phyloP scores from a whole-genome alignment of 2,888 invertebrate species.

The Pachycephus smyrnensis region DNA sequence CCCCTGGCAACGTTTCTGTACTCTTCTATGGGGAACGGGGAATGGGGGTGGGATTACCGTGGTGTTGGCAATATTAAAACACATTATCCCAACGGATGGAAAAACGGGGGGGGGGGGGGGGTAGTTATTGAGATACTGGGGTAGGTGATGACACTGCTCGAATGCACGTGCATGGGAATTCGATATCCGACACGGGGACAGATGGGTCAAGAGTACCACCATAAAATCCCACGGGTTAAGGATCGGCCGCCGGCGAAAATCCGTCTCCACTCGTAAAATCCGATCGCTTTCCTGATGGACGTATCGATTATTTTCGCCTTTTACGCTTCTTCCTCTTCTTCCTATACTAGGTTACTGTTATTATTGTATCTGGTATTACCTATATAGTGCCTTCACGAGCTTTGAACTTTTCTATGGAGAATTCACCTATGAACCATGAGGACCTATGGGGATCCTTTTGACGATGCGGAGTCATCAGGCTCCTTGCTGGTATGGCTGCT shows the following conservation, averaged over 20 bases:
- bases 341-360: not conserved
- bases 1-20: slow-evolving; percentile 42
- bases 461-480: not conserved
- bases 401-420: not conserved
- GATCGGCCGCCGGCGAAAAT: slow-evolving; percentile 34
- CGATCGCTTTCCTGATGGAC: slow-evolving; percentile 8
- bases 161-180: slow-evolving; percentile 66
- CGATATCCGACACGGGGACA: slow-evolving; percentile 48
- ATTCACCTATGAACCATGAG: not conserved
- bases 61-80: slow-evolving; percentile 61
- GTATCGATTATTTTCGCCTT: not conserved
- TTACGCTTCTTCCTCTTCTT: not conserved
- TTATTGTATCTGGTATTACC: not conserved
- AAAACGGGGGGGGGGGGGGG: slow-evolving; percentile 21
- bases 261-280: slow-evolving; percentile 57
- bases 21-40: slow-evolving; percentile 15
- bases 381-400: not conserved
- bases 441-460: not conserved
- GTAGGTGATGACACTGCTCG: slow-evolving; percentile 64
- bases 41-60: slow-evolving; percentile 22
- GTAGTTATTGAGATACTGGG: slow-evolving; percentile 25
- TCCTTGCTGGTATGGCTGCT: not conserved
- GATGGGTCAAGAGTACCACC: slow-evolving; percentile 56
- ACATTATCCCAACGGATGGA: slow-evolving; percentile 46
- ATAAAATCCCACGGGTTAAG: slow-evolving; percentile 58